Conservation (phyloP, 2,113 vertebrate species). For the Corvus moneduloides region DNA sequence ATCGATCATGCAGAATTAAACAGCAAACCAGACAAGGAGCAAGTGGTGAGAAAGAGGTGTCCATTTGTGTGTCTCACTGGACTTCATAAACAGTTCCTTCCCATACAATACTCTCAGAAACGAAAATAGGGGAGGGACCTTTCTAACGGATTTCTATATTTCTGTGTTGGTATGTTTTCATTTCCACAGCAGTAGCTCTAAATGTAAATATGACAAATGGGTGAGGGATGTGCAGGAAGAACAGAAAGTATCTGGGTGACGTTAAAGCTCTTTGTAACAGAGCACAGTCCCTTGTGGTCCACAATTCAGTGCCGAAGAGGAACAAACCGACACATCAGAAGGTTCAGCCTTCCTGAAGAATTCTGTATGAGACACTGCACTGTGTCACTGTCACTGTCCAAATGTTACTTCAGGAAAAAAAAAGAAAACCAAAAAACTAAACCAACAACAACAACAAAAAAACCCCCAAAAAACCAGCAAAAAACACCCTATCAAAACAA, state of each 20-base stretch:
- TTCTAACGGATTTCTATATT: neutral
- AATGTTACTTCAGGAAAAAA: neutral
- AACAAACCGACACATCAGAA: neutral
- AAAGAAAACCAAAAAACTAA: neutral
- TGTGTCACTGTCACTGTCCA: neutral
- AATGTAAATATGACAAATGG: neutral
- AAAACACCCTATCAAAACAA: neutral
- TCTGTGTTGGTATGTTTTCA: neutral
- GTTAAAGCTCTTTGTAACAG: neutral
- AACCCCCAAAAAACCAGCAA: accelerated
- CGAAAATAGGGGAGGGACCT: neutral
- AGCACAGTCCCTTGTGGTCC: neutral
- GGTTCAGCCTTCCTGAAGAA: neutral
- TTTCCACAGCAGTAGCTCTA: neutral
- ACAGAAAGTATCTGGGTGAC: neutral
- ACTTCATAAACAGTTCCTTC: neutral
- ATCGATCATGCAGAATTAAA: neutral
- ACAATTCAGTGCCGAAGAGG: neutral
- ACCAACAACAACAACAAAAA: neutral
- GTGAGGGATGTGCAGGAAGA: neutral
- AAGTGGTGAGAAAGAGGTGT: neutral
- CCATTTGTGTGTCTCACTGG: neutral
- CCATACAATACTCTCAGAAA: neutral
- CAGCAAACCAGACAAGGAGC: neutral
- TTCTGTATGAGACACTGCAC: neutral